Base-by-base conservation (phyloP, 2,113 vertebrate species). In the Megaceryle maxima region DNA sequence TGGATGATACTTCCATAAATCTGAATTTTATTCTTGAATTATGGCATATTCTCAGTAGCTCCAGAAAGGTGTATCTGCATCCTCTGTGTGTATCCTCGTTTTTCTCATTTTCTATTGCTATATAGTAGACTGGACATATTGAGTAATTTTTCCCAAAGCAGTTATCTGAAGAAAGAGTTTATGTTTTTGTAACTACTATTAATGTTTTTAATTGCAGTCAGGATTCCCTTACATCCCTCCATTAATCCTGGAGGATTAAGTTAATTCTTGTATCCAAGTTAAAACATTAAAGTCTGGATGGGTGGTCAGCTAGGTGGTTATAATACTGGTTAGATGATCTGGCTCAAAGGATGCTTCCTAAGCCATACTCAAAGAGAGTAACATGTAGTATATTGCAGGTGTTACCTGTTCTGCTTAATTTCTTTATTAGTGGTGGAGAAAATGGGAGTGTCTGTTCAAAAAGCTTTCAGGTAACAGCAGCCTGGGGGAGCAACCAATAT, bases 371-470 rank as follows among this genome's bases (percentile, higher is more conserved):
- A 6, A 53, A 62, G 68, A 24, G 4, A 39, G 17, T 1, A 35
- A 50, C 0, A 10, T 35, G 46, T 9, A 10, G 5, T 10, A 15
- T 25, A 6, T 4, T 15, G 13, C 56, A 46, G 21, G 14, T 15
- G 13, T 29, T 43, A 39, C 26, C n/a, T 43, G 33, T 9, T 44
- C 59, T 69, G 25, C 43, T 44, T 50, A 56, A 59, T 8, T 12
- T 10, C 50, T 60, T 35, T 15, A 33, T 35, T 26, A 21, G 2
- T 17, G 26, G 21, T 87, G 39, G 10, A 12, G 5, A 24, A 41
- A 70, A 39, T 41, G 0, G 0, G 11, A 76, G 3, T 8, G 16
- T 2, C 60, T 26, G 19, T 44, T 62, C 44, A 13, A 56, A 91
- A 70, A n/a, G 13, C 35, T 5, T 35, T 3, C 20, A 39, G 53